These are phyloP conservation scores for Acanthornis magna DNA, from an alignment of 2,797 vertebrate species.

Conservation along the genomic window DNA sequence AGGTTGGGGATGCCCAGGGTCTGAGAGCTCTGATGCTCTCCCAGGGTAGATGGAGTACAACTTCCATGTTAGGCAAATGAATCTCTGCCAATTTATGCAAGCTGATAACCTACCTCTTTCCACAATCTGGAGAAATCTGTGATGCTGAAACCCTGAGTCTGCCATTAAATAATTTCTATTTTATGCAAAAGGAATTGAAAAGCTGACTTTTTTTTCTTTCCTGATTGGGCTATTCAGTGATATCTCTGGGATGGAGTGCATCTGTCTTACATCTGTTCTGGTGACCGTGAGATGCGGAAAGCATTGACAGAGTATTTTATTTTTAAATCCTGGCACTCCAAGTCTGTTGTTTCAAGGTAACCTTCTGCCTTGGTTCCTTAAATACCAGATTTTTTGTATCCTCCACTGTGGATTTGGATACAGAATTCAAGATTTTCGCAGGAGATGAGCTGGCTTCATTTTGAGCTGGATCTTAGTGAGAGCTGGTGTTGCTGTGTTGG, in stretches of 20 bases:
- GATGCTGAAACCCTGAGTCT: constrained; percentile 8
- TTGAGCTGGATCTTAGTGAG: background rate
- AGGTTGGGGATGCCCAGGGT: background rate
- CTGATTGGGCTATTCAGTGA: constrained; percentile 69
- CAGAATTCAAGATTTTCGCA: background rate
- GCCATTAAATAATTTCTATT: constrained; percentile 56
- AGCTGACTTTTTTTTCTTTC: constrained; percentile 1
- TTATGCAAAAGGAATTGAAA: constrained; percentile 58
- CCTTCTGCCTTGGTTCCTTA: constrained; percentile 51
- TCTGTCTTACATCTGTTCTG: constrained; percentile 56
- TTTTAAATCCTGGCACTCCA: constrained; percentile 56
- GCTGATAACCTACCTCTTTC: background rate
- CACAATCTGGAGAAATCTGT: background rate
- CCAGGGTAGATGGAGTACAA: fast-evolving
- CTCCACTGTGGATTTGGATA: background rate
- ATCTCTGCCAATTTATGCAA: background rate
- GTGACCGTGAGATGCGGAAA: constrained; percentile 10
- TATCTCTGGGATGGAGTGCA: constrained; percentile 24
- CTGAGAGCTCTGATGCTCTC: background rate
- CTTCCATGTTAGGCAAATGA: background rate
- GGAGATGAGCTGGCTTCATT: background rate
- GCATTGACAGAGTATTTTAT: constrained; percentile 63
- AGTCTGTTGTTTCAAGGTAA: constrained; percentile 62
- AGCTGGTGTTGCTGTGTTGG: background rate
- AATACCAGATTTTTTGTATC: background rate